A percentile compares a stretch with the other conserved stretches of the same genome.
Evolutionary conservation across 2,113 vertebrate species (phyloP).

Genomic region (Ahaetulla prasina): DNA sequence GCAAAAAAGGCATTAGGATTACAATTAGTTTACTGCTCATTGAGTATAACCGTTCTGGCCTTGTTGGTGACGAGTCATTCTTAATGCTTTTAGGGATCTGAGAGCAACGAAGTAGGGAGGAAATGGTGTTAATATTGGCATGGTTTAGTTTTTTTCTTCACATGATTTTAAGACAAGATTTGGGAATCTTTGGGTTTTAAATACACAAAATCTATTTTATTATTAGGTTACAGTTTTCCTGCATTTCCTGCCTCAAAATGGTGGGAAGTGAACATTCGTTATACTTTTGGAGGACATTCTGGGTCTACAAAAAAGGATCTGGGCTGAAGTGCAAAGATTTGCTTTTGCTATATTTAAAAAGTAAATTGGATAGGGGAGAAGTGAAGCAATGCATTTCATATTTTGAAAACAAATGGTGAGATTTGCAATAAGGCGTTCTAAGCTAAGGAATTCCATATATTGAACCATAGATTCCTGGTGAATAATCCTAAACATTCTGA

Average conservation of each 20-base stretch:
- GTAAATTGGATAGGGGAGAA: not conserved
- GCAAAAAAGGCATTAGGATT: not conserved
- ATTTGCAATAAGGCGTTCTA: not conserved
- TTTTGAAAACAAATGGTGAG: not conserved
- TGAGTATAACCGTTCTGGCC: not conserved
- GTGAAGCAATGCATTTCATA: not conserved
- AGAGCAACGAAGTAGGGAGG: not conserved
- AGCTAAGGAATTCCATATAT: not conserved
- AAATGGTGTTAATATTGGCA: not conserved
- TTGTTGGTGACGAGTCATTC: not conserved
- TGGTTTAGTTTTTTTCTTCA: not conserved
- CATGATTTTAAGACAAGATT: not conserved
- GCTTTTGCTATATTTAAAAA: not conserved
- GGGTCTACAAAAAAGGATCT: not conserved
- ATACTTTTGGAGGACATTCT: not conserved
- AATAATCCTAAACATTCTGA: not conserved
- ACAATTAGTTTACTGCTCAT: not conserved
- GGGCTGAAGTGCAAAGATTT: not conserved
- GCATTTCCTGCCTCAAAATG: not conserved
- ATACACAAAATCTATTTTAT: not conserved
- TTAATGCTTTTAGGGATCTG: not conserved
- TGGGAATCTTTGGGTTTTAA: not conserved
- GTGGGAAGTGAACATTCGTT: not conserved
- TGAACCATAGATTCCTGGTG: not conserved
- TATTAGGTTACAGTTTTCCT: not conserved